Percentiles rank a stretch among this genome's conserved stretches.
Conservation (phyloP, 2,797 vertebrate genomes). For the Sebastiscus albofasciatus region DNA sequence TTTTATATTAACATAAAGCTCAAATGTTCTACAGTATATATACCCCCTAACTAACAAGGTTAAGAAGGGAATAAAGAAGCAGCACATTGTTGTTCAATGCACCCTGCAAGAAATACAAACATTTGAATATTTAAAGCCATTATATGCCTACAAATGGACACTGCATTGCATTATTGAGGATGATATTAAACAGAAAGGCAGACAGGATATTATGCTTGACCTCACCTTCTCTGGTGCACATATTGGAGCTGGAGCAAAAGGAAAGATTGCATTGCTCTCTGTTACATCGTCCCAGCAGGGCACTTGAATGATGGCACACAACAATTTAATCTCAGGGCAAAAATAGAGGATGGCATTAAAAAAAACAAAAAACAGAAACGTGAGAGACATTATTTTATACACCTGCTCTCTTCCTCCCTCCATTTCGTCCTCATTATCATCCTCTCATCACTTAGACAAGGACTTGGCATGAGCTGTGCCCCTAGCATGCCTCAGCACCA, state of each 20-base stretch:
- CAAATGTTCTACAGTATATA: background rate
- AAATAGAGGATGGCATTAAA: slow-evolving; percentile 23
- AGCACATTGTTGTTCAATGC: background rate
- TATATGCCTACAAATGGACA: background rate
- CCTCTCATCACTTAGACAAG: slow-evolving; percentile 57
- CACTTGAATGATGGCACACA: slow-evolving; percentile 44
- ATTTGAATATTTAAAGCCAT: slow-evolving; percentile 25
- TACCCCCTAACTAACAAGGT: background rate
- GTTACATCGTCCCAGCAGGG: slow-evolving; percentile 37
- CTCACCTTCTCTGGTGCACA: slow-evolving; percentile 33
- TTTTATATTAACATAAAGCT: background rate
- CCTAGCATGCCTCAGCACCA: slow-evolving; percentile 46
- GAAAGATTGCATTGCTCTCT: slow-evolving; percentile 46
- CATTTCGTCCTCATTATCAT: slow-evolving; percentile 64
- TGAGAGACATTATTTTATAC: slow-evolving; percentile 38
- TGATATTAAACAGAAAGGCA: slow-evolving; percentile 40
- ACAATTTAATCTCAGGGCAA: slow-evolving; percentile 51
- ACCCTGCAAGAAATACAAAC: background rate
- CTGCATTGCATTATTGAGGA: slow-evolving; percentile 23
- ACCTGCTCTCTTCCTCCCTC: slow-evolving; percentile 25
- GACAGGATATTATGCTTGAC: slow-evolving; percentile 59
- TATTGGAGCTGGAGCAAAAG: slow-evolving; percentile 25
- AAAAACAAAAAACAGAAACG: slow-evolving; percentile 18
- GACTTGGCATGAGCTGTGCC: slow-evolving; percentile 48
- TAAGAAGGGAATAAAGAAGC: background rate